Evolutionary conservation across 64 coral and sea anemone species (phyloP).

Genomic region (Montipora sp.): DNA sequence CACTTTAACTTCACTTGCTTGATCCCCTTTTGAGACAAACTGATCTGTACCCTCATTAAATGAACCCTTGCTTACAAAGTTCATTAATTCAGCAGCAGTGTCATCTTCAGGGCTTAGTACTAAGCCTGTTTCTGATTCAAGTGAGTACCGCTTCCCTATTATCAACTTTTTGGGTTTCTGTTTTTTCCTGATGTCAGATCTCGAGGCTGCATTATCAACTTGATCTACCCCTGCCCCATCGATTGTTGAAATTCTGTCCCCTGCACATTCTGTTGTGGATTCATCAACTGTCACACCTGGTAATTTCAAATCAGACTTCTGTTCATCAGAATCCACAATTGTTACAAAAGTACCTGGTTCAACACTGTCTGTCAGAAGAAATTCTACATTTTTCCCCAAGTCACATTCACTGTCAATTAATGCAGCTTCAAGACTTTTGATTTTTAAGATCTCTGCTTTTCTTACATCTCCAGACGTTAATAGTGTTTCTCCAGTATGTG

Average conservation of each 20-base stretch:
- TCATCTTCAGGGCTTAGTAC: constrained; percentile 32
- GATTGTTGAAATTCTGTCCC: background rate
- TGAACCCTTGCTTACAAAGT: constrained; percentile 10
- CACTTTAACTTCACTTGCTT: background rate
- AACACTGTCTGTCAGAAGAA: background rate
- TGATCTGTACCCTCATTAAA: background rate
- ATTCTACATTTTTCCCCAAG: background rate
- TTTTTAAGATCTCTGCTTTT: background rate
- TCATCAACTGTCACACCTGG: background rate
- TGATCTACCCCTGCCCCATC: background rate
- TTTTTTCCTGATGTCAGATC: background rate
- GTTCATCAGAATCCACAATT: background rate
- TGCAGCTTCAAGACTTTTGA: background rate
- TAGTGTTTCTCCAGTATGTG: background rate
- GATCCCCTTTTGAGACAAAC: background rate
- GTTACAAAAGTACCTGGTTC: background rate
- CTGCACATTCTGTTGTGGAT: background rate
- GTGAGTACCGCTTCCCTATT: background rate
- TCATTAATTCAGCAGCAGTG: background rate
- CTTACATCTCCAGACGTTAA: background rate
- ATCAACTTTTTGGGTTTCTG: background rate
- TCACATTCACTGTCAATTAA: background rate
- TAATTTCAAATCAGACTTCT: background rate
- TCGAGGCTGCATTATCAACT: background rate
- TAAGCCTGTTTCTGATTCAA: background rate